phyloP scores from a whole-genome alignment of 2,888 invertebrate genomes.

The Stenodema calcarata region DNA sequence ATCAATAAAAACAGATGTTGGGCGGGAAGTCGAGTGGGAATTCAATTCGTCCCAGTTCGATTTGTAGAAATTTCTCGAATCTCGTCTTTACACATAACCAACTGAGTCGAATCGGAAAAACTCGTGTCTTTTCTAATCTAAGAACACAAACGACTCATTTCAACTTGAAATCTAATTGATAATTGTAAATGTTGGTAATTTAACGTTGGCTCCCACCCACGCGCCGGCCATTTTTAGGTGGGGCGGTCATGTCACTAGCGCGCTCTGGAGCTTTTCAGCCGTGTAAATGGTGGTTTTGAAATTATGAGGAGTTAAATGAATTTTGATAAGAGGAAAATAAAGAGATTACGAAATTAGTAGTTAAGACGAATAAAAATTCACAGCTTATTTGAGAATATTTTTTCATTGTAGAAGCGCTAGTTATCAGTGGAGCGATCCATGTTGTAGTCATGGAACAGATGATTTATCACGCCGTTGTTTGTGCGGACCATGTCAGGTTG shows the following conservation, averaged over 20 bases:
- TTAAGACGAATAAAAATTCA: too few relatives aligned
- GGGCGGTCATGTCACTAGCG: not conserved
- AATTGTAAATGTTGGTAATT: not conserved
- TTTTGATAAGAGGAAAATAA: too few relatives aligned
- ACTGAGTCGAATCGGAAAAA: not conserved
- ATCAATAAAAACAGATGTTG: constrained; percentile 33
- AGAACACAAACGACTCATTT: not conserved
- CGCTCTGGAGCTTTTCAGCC: too few relatives aligned
- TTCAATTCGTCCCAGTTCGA: not conserved
- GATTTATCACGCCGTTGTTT: too few relatives aligned
- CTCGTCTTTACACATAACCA: not conserved
- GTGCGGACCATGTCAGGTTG: too few relatives aligned
- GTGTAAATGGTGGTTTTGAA: too few relatives aligned
- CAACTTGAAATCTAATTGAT: not conserved
- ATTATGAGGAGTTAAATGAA: too few relatives aligned
- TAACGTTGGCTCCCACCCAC: not conserved
- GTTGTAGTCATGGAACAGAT: too few relatives aligned
- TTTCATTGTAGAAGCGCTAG: too few relatives aligned
- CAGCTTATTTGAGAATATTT: too few relatives aligned
- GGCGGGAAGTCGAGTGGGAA: not conserved
- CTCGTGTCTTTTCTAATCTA: not conserved
- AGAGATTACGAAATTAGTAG: too few relatives aligned
- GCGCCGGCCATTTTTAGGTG: not conserved
- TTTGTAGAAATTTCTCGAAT: not conserved
- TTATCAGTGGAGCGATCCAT: too few relatives aligned